Conservation (phyloP, 2,113 vertebrate genomes). For the Argyrosomus japonicus region DNA sequence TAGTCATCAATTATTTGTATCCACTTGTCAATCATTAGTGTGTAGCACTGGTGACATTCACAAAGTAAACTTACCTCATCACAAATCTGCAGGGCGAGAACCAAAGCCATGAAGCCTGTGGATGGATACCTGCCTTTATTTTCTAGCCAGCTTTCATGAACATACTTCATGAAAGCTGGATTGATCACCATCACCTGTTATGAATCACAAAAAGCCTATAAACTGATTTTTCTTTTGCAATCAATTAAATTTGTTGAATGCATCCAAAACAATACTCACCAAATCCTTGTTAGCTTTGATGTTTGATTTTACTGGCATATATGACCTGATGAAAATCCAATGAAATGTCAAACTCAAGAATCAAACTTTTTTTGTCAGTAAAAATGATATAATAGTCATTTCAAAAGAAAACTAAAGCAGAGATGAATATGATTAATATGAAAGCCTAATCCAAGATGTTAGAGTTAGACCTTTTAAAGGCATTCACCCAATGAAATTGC, state of each 20-base stretch:
- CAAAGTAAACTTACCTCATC: conserved; percentile 48
- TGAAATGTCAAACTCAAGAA: neutral
- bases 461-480: no score
- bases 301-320: neutral
- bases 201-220: neutral
- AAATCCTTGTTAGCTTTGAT: conserved; percentile 55
- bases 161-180: conserved; percentile 66
- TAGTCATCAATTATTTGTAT: no score
- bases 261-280: conserved; percentile 48
- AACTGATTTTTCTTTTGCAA: neutral
- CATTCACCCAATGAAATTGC: no score
- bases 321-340: conserved; percentile 30
- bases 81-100: conserved; percentile 63
- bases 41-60: no score
- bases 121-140: conserved; percentile 38
- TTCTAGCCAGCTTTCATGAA: conserved; percentile 42
- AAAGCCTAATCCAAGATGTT: neutral
- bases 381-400: neutral
- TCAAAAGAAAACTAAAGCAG: neutral
- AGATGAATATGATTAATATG: neutral
- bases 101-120: conserved; percentile 61
- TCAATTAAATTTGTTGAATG: neutral
- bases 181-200: conserved; percentile 64
- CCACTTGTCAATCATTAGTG: no score
- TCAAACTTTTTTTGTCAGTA: neutral